phyloP scores from a whole-genome alignment of 2,113 vertebrate species.

The Orthonyx spaldingii region DNA sequence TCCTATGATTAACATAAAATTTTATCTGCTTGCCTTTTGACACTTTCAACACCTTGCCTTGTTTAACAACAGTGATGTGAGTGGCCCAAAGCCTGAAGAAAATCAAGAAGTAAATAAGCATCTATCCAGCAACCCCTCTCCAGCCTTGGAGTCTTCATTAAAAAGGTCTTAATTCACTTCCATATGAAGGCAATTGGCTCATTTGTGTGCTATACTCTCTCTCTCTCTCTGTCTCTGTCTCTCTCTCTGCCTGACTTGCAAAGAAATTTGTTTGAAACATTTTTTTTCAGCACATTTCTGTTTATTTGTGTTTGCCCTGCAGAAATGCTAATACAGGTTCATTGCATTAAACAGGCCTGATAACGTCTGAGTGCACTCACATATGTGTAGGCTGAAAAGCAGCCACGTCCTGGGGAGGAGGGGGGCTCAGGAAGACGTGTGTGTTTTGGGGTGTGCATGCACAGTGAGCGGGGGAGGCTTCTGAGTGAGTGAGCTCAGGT shows the following conservation, averaged over 20 bases:
- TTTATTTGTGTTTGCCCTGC: conserved; percentile 77
- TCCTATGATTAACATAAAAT: not conserved
- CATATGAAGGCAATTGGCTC: conserved; percentile 11
- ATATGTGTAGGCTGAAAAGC: conserved; percentile 36
- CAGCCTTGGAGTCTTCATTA: not conserved
- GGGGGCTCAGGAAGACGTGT: not conserved
- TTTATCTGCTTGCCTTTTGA: not conserved
- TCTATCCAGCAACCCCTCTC: not conserved
- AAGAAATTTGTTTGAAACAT: conserved; percentile 51
- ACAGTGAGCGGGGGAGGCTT: not conserved
- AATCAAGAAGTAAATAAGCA: not conserved
- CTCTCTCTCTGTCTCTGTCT: no score
- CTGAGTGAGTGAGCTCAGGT: not conserved
- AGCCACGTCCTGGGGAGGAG: not conserved
- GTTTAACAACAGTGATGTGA: not conserved
- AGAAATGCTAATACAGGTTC: conserved; percentile 63
- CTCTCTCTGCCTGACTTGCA: conserved; percentile 49
- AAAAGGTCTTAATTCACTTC: conserved; percentile 49
- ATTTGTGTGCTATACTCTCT: conserved; percentile 25
- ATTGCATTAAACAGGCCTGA: conserved; percentile 37
- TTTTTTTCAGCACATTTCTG: conserved; percentile 66
- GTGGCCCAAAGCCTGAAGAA: not conserved
- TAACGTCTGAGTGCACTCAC: conserved; percentile 48
- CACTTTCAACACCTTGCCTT: not conserved
- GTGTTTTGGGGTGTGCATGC: not conserved